phyloP scores from a whole-genome alignment of 2,888 invertebrate genomes.

The Epinotia bilunana region DNA sequence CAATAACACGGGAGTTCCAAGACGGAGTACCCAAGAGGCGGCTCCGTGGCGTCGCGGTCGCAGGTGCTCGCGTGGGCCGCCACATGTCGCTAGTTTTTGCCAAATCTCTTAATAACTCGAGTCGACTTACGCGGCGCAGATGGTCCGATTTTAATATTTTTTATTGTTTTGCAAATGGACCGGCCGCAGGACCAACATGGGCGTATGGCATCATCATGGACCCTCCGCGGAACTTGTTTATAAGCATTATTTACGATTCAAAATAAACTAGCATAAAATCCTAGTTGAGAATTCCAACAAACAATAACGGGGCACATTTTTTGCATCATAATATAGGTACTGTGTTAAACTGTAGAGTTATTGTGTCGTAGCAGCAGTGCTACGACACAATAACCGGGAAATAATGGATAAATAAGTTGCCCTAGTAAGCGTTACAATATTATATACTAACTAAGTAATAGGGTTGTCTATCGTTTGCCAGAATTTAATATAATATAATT shows the following conservation, averaged over 20 bases:
- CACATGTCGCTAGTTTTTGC: slow-evolving; percentile 39
- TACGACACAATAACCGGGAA: neutral
- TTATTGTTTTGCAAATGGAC: slow-evolving; percentile 41
- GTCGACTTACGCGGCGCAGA: slow-evolving; percentile 35
- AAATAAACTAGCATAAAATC: slow-evolving; percentile 1
- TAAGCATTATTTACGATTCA: slow-evolving; percentile 2
- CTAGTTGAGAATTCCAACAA: neutral
- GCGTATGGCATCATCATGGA: slow-evolving; percentile 38
- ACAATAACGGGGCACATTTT: neutral
- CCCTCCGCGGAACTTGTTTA: slow-evolving; percentile 1
- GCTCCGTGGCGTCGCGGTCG: slow-evolving; percentile 11
- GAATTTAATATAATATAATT: no score
- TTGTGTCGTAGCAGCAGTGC: neutral
- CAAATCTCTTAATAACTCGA: slow-evolving; percentile 40
- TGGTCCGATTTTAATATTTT: slow-evolving; percentile 41
- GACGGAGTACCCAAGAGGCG: slow-evolving; percentile 21
- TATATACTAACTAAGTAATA: no score
- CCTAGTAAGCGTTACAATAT: no score
- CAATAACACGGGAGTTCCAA: slow-evolving; percentile 17
- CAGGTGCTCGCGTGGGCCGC: slow-evolving; percentile 41
- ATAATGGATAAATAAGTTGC: neutral
- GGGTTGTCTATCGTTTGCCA: no score
- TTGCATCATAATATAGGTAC: neutral
- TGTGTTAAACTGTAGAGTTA: neutral
- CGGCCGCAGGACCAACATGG: slow-evolving; percentile 30